Base-by-base conservation (phyloP, 2,888 invertebrate genomes). In the Zaprionus lineosus region DNA sequence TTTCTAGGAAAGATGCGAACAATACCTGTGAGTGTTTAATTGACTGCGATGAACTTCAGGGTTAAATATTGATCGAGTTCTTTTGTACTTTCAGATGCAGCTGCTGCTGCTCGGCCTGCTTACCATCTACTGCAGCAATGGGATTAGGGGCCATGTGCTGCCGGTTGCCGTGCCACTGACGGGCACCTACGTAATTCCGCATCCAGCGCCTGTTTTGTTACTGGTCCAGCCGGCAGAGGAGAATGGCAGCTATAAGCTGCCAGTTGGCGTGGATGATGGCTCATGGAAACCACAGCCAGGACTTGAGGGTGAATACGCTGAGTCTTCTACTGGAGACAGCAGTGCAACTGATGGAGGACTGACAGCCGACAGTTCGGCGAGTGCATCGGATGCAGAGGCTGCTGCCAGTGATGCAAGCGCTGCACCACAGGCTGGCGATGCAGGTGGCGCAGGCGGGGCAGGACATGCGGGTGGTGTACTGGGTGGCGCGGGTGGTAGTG, bases 401-500 rank as follows among this genome's bases (percentile, higher is more conserved):
- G 57, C 48, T 6, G 41, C 24, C n/a, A n/a, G n/a, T 3, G 68
- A 34, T 0, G 58, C n/a, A n/a, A n/a, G 46, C 4, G 36, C 24
- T 6, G 65, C 36, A 44, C 12, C 67, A 16, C 0, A 59, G 8
- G 70, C 26, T 4, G 83, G 78, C 0, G 86, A 67, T 0, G 84
- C 48, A 0, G 86, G 82, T 4, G 68, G 68, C 2, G 79, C 74
- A 6, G 86, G 84, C 0, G 51, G 63, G 16, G 79, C 74, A 8
- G 82, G 86, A 6, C 73, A 74, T 14, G 76, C 69, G 0, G 87
- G 86, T 8, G 71, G 71, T 6, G 19, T 71, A 7, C 60, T 68
- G 1, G 87, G 83, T 3, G 86, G 67, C 5, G 76, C 69, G 1
- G 82, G 85, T 8, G 87, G 79, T 1, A 58, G 31, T 8, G 86